Percentiles rank a stretch among this genome's conserved stretches.
These are phyloP conservation scores for Hemicordylus capensis DNA, from an alignment of 2,113 vertebrate species.

Conservation along the genomic window DNA sequence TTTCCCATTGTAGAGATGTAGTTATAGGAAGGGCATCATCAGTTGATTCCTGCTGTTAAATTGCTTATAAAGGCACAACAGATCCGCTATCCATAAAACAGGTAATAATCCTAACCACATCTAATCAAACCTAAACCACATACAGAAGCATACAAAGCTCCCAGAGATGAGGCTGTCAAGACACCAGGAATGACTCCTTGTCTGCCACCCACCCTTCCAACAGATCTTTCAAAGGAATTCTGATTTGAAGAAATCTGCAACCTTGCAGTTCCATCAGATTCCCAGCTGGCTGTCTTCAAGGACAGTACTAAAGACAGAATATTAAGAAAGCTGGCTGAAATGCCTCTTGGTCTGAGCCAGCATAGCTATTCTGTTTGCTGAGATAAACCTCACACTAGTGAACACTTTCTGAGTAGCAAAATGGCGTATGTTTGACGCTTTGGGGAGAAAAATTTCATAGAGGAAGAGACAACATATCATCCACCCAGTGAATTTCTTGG, in stretches of 20 bases:
- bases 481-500: not conserved
- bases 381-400: not conserved
- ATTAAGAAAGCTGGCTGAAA: not conserved
- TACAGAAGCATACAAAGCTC: not conserved
- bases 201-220: not conserved
- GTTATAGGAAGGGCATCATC: not conserved
- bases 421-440: not conserved
- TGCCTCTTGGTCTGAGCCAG: not conserved
- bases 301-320: not conserved
- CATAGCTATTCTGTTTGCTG: not conserved
- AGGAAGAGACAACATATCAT: not conserved
- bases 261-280: not conserved
- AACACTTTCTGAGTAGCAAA: not conserved
- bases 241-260: not conserved
- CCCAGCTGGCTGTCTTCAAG: not conserved
- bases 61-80: not conserved
- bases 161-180: not conserved
- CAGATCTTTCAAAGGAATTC: not conserved
- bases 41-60: not conserved
- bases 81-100: not conserved
- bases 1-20: not conserved
- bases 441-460: not conserved
- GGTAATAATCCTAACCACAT: not conserved
- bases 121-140: not conserved
- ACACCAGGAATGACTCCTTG: not conserved